A percentile compares a stretch with the other conserved stretches of the same genome.
phyloP scores from a whole-genome alignment of 2,888 invertebrate species.

The Acrocera orbiculus region DNA sequence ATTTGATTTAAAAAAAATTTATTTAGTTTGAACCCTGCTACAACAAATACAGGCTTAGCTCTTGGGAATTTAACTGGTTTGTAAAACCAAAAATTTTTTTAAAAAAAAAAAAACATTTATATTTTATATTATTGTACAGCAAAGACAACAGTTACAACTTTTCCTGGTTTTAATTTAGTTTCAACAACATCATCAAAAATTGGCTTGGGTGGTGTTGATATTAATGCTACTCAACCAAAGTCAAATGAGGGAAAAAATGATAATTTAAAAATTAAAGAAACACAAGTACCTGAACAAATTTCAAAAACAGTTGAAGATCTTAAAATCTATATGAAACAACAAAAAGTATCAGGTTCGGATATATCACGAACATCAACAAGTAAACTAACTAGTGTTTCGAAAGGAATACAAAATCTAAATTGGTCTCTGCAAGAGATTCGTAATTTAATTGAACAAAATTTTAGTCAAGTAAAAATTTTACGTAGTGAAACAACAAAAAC shows the following conservation, averaged over 20 bases:
- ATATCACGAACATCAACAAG: slow-evolving; percentile 48
- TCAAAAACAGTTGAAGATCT: slow-evolving; percentile 59
- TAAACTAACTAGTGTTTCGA: slow-evolving; percentile 24
- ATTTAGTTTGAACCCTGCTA: slow-evolving; percentile 11
- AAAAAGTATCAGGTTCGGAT: slow-evolving; percentile 65
- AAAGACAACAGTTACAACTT: no score
- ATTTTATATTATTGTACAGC: slow-evolving; percentile 12
- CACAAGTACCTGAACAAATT: slow-evolving; percentile 55
- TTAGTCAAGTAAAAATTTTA: slow-evolving; percentile 31
- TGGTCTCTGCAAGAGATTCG: slow-evolving; percentile 26
- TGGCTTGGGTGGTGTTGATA: slow-evolving; percentile 29
- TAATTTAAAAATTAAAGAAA: slow-evolving; percentile 27
- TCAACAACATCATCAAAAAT: slow-evolving; percentile 19
- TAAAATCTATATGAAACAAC: slow-evolving; percentile 70
- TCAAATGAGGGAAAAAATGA: slow-evolving; percentile 26
- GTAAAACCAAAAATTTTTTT: slow-evolving; percentile 1
- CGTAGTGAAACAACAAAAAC: slow-evolving; percentile 56
- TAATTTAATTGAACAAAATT: slow-evolving; percentile 26
- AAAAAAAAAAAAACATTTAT: neutral
- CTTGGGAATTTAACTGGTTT: slow-evolving; percentile 1
- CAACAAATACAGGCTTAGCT: slow-evolving; percentile 18
- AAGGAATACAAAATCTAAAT: slow-evolving; percentile 23
- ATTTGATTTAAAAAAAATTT: slow-evolving; percentile 12
- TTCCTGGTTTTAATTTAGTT: slow-evolving; percentile 12
- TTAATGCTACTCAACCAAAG: slow-evolving; percentile 27